Base-by-base conservation (phyloP, 53 echinoderm and acorn worm genomes). In the Glandiceps talaboti region DNA sequence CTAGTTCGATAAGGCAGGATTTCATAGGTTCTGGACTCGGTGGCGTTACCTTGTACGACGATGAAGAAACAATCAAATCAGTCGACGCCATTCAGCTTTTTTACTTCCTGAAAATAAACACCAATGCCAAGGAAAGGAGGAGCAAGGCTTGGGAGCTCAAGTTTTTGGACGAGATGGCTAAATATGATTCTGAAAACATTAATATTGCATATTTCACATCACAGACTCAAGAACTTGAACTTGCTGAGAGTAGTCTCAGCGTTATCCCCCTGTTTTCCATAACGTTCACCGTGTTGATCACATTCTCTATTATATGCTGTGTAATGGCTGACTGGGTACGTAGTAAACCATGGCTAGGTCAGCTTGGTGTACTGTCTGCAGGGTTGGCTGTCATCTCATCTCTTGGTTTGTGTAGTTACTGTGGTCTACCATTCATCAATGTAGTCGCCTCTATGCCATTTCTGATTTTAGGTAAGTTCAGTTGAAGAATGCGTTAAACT, bases 11-110 rank as follows among this genome's bases (percentile, higher is more conserved):
- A n/a, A 45, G 64, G 64, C 80, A 80, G 14, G 78, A 87, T 26
- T 81, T 89, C 73, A 86, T 99, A 26, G 99, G 91, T 0, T 89
- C 91, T 1, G 86, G 82, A 75, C 75, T 99, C 0, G 91, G 93
- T 0, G 88, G 89, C 0, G 88, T 99, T 28, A 32, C 77, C 73
- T 82, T 89, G 14, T 74, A 85, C 0, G 77, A 87, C 14, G 84
- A 81, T 33, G 29, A 82, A 10, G 86, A 91, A 1, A 45, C 64
- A 12, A 20, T 45, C 6, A 45, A 45, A 45, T 12, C 77, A 29
- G 84, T 75, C 29, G 33, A 73, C 27, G 82, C 81, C 31, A 33
- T 84, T 0, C 81, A 81, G 25, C 77, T 88, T 29, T 28, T 64
- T 28, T 88, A 88, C 72, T 33, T 74, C 74, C 45, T 88, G 29